These are phyloP conservation scores for Scaptomyza caliginosa DNA, from an alignment of 2,888 invertebrate species.

Conservation along the genomic window DNA sequence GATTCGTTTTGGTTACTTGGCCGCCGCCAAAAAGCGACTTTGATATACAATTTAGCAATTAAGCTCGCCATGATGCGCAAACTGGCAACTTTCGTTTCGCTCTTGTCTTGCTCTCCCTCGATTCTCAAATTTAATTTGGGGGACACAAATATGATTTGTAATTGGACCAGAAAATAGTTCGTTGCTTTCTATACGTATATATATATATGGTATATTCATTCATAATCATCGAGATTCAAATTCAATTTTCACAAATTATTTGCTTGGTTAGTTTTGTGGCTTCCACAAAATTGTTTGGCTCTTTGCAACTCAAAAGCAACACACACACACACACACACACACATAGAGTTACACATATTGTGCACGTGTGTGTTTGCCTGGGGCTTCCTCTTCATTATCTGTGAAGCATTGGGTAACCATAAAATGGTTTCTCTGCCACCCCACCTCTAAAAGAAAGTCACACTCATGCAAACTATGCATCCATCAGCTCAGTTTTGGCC, in stretches of 20 bases:
- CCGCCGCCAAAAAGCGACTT: constrained; percentile 41
- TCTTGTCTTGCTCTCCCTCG: background rate
- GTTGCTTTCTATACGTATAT: constrained; percentile 3
- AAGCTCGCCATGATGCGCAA: constrained; percentile 71
- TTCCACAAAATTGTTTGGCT: constrained; percentile 71
- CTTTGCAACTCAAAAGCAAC: constrained; percentile 9
- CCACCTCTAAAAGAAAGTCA: background rate
- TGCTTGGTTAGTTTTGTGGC: constrained; percentile 79
- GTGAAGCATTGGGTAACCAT: constrained; percentile 44
- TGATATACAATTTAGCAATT: constrained; percentile 66
- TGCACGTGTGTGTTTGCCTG: constrained; percentile 14
- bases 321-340: constrained; percentile 10
- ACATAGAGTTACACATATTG: background rate
- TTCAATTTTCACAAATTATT: constrained; percentile 78
- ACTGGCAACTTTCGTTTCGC: constrained; percentile 24
- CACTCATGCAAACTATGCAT: constrained; percentile 7
- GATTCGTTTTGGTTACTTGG: constrained; percentile 62
- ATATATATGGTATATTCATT: constrained; percentile 62
- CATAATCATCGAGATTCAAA: constrained; percentile 69
- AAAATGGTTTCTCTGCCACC: constrained; percentile 19
- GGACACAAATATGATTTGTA: constrained; percentile 58
- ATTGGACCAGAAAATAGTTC: constrained; percentile 12
- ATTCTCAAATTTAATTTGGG: constrained; percentile 72
- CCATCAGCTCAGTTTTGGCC: constrained; percentile 13
- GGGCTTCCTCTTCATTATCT: constrained; percentile 75